A percentile compares a stretch with the other conserved stretches of the same genome.
Conservation (phyloP, 2,888 invertebrate species). For the Stenolophus ochropezus region DNA sequence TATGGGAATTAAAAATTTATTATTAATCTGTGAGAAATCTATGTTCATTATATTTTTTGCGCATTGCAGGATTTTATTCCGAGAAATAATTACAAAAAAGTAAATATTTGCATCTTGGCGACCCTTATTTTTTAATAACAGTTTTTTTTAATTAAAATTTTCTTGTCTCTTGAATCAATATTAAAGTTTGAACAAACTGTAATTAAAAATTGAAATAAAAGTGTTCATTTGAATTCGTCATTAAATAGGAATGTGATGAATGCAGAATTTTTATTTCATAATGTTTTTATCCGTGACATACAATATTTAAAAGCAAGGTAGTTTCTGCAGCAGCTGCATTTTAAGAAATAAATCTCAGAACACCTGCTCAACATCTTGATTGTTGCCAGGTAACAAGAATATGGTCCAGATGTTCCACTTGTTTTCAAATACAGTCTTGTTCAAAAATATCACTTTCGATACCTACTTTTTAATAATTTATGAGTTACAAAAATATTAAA, state of each 20-base stretch:
- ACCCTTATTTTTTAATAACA: slow-evolving; percentile 37
- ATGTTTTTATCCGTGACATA: background rate
- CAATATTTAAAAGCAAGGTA: background rate
- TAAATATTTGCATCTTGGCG: slow-evolving; percentile 33
- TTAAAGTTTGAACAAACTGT: slow-evolving; percentile 2
- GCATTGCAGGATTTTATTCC: slow-evolving; percentile 12
- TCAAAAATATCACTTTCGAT: background rate
- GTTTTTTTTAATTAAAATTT: slow-evolving; percentile 36
- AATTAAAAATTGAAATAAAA: slow-evolving; percentile 10
- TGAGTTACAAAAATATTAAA: background rate
- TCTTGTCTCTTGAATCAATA: slow-evolving; percentile 14
- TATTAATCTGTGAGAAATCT: slow-evolving; percentile 1
- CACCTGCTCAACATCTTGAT: slow-evolving; percentile 32
- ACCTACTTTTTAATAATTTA: background rate
- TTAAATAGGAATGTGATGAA: background rate
- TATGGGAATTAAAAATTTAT: background rate
- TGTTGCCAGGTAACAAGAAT: slow-evolving; percentile 18
- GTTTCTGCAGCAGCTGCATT: background rate
- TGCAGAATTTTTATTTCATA: background rate
- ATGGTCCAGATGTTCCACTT: slow-evolving; percentile 12
- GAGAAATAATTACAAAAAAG: background rate
- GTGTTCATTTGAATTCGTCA: background rate
- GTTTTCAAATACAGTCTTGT: background rate
- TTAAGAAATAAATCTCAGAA: background rate
- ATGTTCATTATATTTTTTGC: slow-evolving; percentile 21